Evolutionary conservation across 1,140 invertebrate genomes (phyloP).

Genomic region (Bombus superbus): DNA sequence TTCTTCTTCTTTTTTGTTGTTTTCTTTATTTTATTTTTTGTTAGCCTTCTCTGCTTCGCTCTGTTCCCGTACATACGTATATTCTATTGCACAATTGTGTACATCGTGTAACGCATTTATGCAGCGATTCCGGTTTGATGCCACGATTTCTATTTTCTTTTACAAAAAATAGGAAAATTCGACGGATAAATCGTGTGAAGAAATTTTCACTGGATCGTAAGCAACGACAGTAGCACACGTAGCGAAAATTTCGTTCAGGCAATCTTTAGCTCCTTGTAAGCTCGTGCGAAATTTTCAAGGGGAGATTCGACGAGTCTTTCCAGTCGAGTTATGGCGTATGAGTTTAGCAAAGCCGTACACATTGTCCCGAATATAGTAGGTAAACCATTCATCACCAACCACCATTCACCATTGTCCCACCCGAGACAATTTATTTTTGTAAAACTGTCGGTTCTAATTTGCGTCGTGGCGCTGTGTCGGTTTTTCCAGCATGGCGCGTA

Average conservation of each 20-base stretch:
- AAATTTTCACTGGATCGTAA: not conserved
- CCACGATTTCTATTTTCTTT: not conserved
- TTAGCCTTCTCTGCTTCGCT: not conserved
- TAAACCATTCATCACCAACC: not conserved
- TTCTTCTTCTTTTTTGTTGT: not conserved
- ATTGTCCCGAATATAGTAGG: constrained; percentile 26
- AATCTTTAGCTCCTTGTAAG: not conserved
- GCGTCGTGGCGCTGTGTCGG: constrained; percentile 25
- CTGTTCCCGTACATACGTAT: not conserved
- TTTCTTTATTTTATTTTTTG: too few relatives aligned
- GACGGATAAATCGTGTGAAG: not conserved
- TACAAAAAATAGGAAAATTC: not conserved
- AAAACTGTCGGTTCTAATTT: constrained; percentile 59
- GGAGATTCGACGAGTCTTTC: not conserved
- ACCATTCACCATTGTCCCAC: not conserved
- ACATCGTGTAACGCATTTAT: not conserved
- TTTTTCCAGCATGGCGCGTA: constrained; percentile 42
- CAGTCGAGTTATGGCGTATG: not conserved
- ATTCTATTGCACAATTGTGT: not conserved
- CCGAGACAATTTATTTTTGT: constrained; percentile 64
- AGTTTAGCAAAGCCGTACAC: constrained; percentile 9
- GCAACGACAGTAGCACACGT: not conserved
- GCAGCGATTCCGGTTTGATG: not conserved
- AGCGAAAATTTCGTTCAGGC: not conserved
- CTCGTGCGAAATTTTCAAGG: not conserved